Evolutionary conservation across 35 echinoderm and acorn worm species (phyloP).

Genomic region (Lytechinus variegatus): DNA sequence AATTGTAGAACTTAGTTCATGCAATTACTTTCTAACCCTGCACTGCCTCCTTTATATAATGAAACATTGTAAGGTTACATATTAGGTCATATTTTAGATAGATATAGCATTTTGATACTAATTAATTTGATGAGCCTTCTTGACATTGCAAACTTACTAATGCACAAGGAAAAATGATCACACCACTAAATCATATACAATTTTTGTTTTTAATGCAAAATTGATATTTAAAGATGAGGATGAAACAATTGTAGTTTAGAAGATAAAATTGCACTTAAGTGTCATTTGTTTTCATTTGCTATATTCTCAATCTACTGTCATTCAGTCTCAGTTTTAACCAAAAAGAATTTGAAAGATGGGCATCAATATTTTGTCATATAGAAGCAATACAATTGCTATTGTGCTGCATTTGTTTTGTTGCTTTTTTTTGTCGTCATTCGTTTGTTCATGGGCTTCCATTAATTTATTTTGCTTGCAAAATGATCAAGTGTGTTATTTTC

Average conservation of each 20-base stretch:
- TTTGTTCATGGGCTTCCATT: background rate
- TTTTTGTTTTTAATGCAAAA: too few species aligned
- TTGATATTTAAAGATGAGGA: too few species aligned
- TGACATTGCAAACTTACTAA: background rate
- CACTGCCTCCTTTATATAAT: background rate
- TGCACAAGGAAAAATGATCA: too few species aligned
- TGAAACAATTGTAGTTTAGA: too few species aligned
- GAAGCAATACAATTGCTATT: background rate
- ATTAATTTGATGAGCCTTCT: background rate
- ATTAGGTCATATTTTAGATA: background rate
- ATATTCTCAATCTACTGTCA: too few species aligned
- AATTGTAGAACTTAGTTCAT: background rate
- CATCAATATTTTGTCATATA: background rate
- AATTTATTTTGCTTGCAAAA: slow-evolving; percentile 5
- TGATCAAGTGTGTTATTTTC: slow-evolving; percentile 13
- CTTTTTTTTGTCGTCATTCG: background rate
- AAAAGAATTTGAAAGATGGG: background rate
- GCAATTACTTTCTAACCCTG: background rate
- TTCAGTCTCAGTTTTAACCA: too few species aligned
- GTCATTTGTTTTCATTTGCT: too few species aligned
- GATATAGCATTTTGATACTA: background rate
- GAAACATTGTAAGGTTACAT: background rate
- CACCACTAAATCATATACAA: too few species aligned
- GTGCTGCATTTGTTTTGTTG: background rate
- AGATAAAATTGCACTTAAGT: too few species aligned